These are phyloP conservation scores for Diceros bicornis DNA, from an alignment of 2,797 vertebrate genomes.

Conservation along the genomic window DNA sequence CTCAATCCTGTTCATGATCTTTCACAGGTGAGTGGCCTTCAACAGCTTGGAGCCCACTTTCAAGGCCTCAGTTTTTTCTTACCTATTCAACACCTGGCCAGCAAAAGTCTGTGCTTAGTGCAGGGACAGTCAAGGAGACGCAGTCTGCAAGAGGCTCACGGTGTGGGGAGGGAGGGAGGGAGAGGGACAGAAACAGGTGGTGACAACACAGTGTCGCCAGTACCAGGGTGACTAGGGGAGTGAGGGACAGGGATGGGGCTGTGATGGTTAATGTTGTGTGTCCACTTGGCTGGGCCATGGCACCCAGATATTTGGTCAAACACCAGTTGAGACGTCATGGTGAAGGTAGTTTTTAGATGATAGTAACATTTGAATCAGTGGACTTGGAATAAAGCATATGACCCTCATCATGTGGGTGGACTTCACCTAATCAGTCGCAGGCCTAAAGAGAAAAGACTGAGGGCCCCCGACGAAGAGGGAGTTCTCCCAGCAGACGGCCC, in stretches of 20 bases:
- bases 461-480: background rate
- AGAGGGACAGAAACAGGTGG: background rate
- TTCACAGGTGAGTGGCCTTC: background rate
- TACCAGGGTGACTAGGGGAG: background rate
- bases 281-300: background rate
- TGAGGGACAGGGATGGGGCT: background rate
- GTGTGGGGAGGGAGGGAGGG: background rate
- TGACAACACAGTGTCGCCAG: fast-evolving
- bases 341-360: background rate
- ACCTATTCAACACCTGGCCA: background rate
- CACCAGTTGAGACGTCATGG: background rate
- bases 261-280: background rate
- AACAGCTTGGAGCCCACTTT: background rate
- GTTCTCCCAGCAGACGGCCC: background rate
- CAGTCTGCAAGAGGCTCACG: background rate
- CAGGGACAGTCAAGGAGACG: background rate
- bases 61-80: background rate
- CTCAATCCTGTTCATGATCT: background rate
- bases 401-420: background rate
- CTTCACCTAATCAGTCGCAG: background rate
- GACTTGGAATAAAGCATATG: background rate
- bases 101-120: background rate
- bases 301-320: background rate
- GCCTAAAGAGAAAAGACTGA: background rate
- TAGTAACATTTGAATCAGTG: background rate